phyloP scores from a whole-genome alignment of 2,113 vertebrate species.

The Microcebus griseorufus region DNA sequence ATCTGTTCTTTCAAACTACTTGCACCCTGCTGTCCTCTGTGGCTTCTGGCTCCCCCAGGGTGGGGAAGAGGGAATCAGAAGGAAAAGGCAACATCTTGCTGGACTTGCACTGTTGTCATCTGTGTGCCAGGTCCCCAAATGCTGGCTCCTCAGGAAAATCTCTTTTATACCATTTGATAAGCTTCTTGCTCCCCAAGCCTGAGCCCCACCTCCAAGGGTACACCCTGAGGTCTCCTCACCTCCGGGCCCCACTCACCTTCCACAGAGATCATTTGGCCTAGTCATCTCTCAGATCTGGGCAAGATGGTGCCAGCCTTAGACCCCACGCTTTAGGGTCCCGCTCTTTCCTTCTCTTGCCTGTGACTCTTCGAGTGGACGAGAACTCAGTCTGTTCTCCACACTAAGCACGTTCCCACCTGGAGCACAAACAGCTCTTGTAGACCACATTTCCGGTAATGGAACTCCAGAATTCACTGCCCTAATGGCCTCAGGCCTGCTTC shows the following conservation, averaged over 20 bases:
- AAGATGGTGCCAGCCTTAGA: not conserved
- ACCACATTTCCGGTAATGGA: not conserved
- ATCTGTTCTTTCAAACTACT: not conserved
- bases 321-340: not conserved
- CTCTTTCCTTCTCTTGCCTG: not conserved
- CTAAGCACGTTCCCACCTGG: not conserved
- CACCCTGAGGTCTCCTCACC: not conserved
- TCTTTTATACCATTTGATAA: not conserved
- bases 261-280: not conserved
- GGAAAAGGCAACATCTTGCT: not conserved
- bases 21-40: not conserved
- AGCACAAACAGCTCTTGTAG: not conserved
- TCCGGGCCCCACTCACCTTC: not conserved
- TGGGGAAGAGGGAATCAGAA: not conserved
- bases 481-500: not conserved
- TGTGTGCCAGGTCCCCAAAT: not conserved
- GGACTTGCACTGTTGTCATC: not conserved
- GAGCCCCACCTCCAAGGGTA: not conserved
- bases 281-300: not conserved
- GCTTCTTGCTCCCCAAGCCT: not conserved
- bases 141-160: not conserved
- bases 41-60: not conserved
- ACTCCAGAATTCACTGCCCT: not conserved
- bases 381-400: not conserved
- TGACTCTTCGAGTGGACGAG: not conserved